Base-by-base conservation (phyloP, 2,888 invertebrate species). In the Melinopterus prodromus region DNA sequence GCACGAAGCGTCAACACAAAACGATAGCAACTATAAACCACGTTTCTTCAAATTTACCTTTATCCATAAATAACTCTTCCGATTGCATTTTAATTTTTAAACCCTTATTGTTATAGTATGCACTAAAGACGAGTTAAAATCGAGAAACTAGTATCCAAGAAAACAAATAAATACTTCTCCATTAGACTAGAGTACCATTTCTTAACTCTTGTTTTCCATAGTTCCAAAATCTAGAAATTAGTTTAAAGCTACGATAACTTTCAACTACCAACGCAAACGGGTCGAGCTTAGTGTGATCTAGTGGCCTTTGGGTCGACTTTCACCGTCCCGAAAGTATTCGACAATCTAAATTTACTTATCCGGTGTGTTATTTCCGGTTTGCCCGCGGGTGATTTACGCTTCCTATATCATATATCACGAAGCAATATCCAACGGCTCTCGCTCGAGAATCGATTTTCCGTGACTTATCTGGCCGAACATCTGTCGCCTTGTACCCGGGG, bases 271-370 rank as follows among this genome's bases (percentile, higher is more conserved):
- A 3, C 3, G 26, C 26, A 26, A 53, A 53, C 53, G 53, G 7
- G 53, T 53, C 53, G 53, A 53, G 12, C 12, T 53, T 53, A 6
- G 53, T 9, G 53, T 9, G 53, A 53, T 53, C 9, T 53, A 53
- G 53, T 53, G 12, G 53, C 2, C 12, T 53, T 53, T 2, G 53
- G 53, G 53, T 53, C 53, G 53, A 53, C 53, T 53, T 53, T 53
- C 53, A 9, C 53, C 53, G 12, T 53, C 53, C 53, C 7, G 12
- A 53, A 53, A 53, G 53, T 53, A 53, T 53, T 53, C 53, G 53
- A 53, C 53, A 53, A 53, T 53, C 53, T 53, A 53, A 53, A 53
- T 53, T 53, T 53, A 53, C 53, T 53, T 53, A 53, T 53, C 53
- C 53, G 53, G 53, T 53, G 53, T 53, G 53, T 53, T 53, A 53